Evolutionary conservation across 2,888 invertebrate genomes (phyloP), one percentile per base, ranked within the genome.

Genomic region (Lutraria lutraria): DNA sequence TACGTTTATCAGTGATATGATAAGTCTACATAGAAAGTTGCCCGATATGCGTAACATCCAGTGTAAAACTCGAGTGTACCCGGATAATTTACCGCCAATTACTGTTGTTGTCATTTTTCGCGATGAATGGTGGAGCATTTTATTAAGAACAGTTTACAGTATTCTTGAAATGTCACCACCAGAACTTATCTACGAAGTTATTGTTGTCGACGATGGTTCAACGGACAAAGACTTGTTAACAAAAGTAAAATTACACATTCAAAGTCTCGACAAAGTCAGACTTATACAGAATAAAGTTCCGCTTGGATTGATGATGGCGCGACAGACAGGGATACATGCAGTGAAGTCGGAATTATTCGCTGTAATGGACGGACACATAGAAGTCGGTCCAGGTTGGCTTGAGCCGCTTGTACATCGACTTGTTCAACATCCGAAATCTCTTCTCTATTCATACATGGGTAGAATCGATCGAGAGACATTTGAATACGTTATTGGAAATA

Each of bases 341-440:
- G 84, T 84, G 16, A 68, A 29, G 15, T 56, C 90, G 21, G 88
- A 88, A 29, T 85, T 87, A 21, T 90, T 90, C 56, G 72, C 79
- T 15, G 90, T 90, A 0, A 87, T 90, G 88, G 90, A 90, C 52
- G 88, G 90, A 13, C 90, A 90, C 54, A 90, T 90, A 87, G 90
- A 90, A 29, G 90, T 88, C 6, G 81, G 54, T 19, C 80, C 83
- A 15, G 88, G 88, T 12, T 90, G 90, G 90, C 56, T 87, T 12
- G 90, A 89, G 31, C 89, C 90, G 25, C 31, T 90, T 4, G 29
- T 90, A 29, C 85, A 89, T 56, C 72, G 90, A n/a, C 81, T 90
- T 16, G 76, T 85, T 19, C 89, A 90, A 68, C 34, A 87, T 13
- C 90, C 90, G 2, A 90, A 90, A 29, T 85, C 87, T 8, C 72